phyloP scores from a whole-genome alignment of 2,113 vertebrate genomes.

The Vulpes lagopus region DNA sequence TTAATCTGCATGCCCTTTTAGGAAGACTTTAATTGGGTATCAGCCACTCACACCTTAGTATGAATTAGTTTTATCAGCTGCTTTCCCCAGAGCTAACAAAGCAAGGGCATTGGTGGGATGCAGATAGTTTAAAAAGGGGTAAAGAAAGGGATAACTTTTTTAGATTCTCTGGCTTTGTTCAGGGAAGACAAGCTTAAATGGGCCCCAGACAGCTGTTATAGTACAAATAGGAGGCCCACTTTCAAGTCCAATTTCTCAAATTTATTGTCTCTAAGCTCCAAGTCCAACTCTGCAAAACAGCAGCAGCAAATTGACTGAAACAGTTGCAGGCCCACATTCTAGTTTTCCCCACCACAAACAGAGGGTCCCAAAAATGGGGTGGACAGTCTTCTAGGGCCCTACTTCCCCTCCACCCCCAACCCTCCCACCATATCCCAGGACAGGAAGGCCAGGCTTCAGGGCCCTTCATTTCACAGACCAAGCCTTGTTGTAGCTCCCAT shows the following conservation, averaged over 20 bases:
- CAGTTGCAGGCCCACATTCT: not conserved
- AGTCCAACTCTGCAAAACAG: not conserved
- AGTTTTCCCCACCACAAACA: not conserved
- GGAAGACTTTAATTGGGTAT: not conserved
- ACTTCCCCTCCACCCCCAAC: no score
- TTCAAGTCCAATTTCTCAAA: not conserved
- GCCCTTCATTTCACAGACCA: not conserved
- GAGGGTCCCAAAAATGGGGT: not conserved
- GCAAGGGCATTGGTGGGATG: not conserved
- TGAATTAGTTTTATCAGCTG: not conserved
- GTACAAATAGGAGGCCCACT: not conserved
- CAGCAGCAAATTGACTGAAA: not conserved
- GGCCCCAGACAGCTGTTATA: not conserved
- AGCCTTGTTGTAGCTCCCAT: not conserved
- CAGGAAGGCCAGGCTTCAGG: not conserved
- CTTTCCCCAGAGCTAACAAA: not conserved
- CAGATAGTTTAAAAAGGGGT: not conserved
- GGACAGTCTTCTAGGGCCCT: not conserved
- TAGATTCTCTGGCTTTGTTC: not conserved
- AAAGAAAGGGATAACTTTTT: not conserved
- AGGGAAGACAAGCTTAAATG: not conserved
- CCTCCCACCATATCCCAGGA: not conserved
- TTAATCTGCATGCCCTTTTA: not conserved
- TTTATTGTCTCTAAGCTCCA: not conserved
- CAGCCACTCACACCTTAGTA: not conserved